phyloP scores from a whole-genome alignment of 2,888 invertebrate species.

The Lydus trimaculatus region DNA sequence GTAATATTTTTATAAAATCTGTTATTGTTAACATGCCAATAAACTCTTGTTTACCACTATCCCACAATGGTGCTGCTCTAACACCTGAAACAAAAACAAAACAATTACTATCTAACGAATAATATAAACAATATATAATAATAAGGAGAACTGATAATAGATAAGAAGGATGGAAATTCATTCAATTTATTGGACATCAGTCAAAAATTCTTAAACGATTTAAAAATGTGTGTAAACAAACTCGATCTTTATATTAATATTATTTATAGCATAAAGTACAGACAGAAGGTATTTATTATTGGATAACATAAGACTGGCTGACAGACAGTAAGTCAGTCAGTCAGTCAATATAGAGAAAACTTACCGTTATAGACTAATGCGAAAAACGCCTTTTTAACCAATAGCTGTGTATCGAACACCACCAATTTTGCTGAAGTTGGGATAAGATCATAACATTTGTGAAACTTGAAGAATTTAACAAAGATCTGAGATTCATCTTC shows the following conservation, averaged over 20 bases:
- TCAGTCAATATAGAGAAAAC: slow-evolving; percentile 36
- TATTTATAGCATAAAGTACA: slow-evolving; percentile 18
- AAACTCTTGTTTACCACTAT: slow-evolving; percentile 88
- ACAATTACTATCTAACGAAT: no score
- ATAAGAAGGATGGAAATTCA: no score
- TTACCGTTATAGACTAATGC: slow-evolving; percentile 98
- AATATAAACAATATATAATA: no score
- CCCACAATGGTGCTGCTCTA: slow-evolving; percentile 97
- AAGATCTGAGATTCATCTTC: slow-evolving; percentile 97
- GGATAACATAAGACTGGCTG: no score
- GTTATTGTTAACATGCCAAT: slow-evolving; percentile 99
- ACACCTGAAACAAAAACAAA: slow-evolving; percentile 69
- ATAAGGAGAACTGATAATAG: no score
- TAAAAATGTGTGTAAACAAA: slow-evolving; percentile 22
- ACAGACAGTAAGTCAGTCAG: no score
- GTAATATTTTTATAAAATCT: slow-evolving; percentile 97
- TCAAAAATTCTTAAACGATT: not conserved
- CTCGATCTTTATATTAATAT: no score
- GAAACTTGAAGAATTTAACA: slow-evolving; percentile 99
- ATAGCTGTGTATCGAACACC: slow-evolving; percentile 97
- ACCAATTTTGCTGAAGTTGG: slow-evolving; percentile 99
- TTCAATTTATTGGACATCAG: not conserved
- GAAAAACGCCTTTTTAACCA: slow-evolving; percentile 99
- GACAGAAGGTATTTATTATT: not conserved
- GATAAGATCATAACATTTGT: slow-evolving; percentile 99